A percentile compares a stretch with the other conserved stretches of the same genome.
These are phyloP conservation scores for Oncopeltus fasciatus DNA, from an alignment of 1,140 invertebrate species.

Conservation along the genomic window DNA sequence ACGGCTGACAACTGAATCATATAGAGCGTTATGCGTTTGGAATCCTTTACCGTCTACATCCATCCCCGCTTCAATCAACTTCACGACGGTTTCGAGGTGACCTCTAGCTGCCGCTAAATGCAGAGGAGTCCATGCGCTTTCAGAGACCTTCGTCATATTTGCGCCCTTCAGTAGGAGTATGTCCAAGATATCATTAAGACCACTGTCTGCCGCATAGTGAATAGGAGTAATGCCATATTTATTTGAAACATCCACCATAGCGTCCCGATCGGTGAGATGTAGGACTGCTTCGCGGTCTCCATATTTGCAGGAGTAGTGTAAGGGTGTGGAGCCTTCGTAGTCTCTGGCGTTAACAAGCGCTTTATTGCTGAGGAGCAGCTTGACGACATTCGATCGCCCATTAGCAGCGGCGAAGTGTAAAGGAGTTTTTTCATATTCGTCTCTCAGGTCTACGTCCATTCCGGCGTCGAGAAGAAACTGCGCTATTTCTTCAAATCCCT, in stretches of 20 bases:
- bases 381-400: background rate
- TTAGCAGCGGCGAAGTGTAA: background rate
- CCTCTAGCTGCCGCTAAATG: background rate
- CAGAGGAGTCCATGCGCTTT: background rate
- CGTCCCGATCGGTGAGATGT: background rate
- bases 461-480: background rate
- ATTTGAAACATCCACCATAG: background rate
- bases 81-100: background rate
- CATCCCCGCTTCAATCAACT: background rate
- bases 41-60: background rate
- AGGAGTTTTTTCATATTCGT: background rate
- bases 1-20: background rate
- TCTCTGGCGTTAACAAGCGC: background rate
- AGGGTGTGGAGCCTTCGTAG: background rate
- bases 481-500: background rate
- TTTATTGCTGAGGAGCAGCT: background rate
- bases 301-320: background rate
- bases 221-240: background rate
- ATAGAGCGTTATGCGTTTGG: background rate
- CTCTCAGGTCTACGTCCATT: background rate
- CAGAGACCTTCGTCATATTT: background rate
- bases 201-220: background rate
- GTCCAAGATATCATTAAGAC: background rate
- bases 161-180: background rate
- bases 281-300: background rate